phyloP scores from a whole-genome alignment of 2,113 vertebrate species.

The Carassius auratus region DNA sequence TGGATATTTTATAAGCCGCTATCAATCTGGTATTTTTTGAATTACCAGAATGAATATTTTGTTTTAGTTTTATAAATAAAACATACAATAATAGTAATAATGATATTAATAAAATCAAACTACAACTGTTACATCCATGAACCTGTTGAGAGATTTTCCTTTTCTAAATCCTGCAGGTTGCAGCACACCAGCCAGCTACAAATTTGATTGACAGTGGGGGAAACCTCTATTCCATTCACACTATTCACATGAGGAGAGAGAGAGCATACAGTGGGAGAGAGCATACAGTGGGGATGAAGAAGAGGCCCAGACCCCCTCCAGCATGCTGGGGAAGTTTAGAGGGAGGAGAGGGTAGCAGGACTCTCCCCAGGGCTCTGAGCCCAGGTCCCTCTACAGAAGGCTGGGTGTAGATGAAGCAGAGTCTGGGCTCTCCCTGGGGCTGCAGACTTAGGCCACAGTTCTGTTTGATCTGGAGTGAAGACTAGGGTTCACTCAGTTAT shows the following conservation, averaged over 20 bases:
- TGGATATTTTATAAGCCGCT: no score
- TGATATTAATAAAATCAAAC: neutral
- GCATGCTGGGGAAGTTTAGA: slow-evolving; percentile 15
- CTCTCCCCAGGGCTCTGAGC: slow-evolving; percentile 56
- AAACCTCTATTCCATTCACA: slow-evolving; percentile 32
- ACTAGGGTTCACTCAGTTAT: slow-evolving; percentile 47
- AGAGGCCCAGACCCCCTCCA: slow-evolving; percentile 6
- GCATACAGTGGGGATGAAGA: neutral
- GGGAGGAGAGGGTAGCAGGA: neutral
- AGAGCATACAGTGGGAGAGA: neutral
- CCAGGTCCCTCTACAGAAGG: slow-evolving; percentile 29
- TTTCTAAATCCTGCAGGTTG: slow-evolving; percentile 2
- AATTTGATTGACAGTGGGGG: slow-evolving; percentile 35
- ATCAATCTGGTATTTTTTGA: neutral
- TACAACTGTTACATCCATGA: neutral
- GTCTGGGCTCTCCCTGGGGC: slow-evolving; percentile 50
- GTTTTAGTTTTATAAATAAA: neutral
- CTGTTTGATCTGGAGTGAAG: slow-evolving; percentile 49
- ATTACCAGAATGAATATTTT: neutral
- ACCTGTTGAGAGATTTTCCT: neutral
- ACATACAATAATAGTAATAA: no score
- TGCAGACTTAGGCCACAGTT: slow-evolving; percentile 49
- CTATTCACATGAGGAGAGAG: slow-evolving; percentile 20
- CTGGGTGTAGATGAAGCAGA: slow-evolving; percentile 40
- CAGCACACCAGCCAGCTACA: neutral